These are phyloP conservation scores for Eumacrocentrus americanus DNA, from an alignment of 2,888 invertebrate species.

Conservation along the genomic window DNA sequence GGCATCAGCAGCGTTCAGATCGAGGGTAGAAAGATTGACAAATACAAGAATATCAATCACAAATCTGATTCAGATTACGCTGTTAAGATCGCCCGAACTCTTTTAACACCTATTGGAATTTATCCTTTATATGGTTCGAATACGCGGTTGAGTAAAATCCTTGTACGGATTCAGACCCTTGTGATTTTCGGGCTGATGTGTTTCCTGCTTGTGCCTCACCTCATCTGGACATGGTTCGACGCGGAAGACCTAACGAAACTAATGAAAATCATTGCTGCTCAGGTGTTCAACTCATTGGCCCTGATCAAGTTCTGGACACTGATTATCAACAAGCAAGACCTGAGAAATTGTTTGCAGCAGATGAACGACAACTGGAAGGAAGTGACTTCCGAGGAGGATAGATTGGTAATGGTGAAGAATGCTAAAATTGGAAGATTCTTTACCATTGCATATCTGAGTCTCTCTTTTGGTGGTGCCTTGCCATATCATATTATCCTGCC, in stretches of 20 bases:
- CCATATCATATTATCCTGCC: slow-evolving; percentile 55
- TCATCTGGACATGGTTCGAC: slow-evolving; percentile 50
- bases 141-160: slow-evolving; percentile 30
- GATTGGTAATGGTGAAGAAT: slow-evolving; percentile 48
- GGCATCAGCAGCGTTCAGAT: slow-evolving; percentile 31
- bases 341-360: slow-evolving; percentile 45
- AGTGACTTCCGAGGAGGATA: slow-evolving; percentile 45
- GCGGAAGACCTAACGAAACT: slow-evolving; percentile 50
- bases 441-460: slow-evolving; percentile 47
- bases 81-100: slow-evolving; percentile 43
- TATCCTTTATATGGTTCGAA: slow-evolving; percentile 50
- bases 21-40: background rate
- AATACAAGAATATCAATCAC: slow-evolving; percentile 36
- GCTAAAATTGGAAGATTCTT: slow-evolving; percentile 51
- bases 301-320: slow-evolving; percentile 54
- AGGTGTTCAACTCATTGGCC: slow-evolving; percentile 52
- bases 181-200: slow-evolving; percentile 49
- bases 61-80: slow-evolving; percentile 46
- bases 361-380: slow-evolving; percentile 48
- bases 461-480: slow-evolving; percentile 52
- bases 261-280: slow-evolving; percentile 51
- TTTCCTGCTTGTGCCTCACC: slow-evolving; percentile 49
- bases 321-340: slow-evolving; percentile 47
- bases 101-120: slow-evolving; percentile 52
- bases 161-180: slow-evolving; percentile 40